Evolutionary conservation across 2,888 invertebrate genomes (phyloP).

Genomic region (Ormyrus nitidulus): DNA sequence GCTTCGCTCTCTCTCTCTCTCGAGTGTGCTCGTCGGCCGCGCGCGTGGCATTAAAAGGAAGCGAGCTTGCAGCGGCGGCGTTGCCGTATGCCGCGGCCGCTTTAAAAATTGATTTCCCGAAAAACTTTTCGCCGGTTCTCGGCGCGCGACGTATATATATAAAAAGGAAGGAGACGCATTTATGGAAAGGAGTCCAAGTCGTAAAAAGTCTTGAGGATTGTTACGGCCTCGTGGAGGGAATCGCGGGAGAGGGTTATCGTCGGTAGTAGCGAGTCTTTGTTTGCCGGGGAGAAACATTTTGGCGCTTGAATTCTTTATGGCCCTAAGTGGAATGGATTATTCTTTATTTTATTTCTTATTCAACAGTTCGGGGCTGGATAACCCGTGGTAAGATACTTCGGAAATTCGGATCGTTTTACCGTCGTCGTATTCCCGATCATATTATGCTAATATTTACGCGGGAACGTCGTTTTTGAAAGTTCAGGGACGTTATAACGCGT

Average conservation of each 20-base stretch:
- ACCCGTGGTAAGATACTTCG: too few relatives aligned
- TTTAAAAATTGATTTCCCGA: conserved; percentile 39
- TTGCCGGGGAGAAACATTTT: neutral
- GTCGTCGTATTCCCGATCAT: too few relatives aligned
- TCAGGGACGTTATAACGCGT: too few relatives aligned
- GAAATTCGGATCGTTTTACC: too few relatives aligned
- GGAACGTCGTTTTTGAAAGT: too few relatives aligned
- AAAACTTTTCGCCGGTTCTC: conserved; percentile 25
- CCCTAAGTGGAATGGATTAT: neutral
- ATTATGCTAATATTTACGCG: too few relatives aligned
- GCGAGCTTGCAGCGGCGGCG: conserved; percentile 13
- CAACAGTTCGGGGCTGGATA: too few relatives aligned
- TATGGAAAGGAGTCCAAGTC: conserved; percentile 34
- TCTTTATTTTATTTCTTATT: conserved; percentile 8
- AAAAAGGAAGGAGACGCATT: conserved; percentile 32
- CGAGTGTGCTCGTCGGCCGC: neutral
- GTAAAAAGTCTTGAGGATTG: conserved; percentile 29
- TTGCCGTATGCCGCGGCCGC: conserved; percentile 21
- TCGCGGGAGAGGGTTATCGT: conserved; percentile 25
- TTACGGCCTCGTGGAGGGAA: conserved; percentile 22
- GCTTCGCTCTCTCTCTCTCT: conserved; percentile 5
- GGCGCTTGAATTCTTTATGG: conserved; percentile 3
- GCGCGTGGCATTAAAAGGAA: conserved; percentile 16
- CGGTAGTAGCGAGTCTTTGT: neutral
- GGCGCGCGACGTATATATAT: neutral